Base-by-base conservation (phyloP, 2,797 vertebrate species). In the Danio albolineatus region DNA sequence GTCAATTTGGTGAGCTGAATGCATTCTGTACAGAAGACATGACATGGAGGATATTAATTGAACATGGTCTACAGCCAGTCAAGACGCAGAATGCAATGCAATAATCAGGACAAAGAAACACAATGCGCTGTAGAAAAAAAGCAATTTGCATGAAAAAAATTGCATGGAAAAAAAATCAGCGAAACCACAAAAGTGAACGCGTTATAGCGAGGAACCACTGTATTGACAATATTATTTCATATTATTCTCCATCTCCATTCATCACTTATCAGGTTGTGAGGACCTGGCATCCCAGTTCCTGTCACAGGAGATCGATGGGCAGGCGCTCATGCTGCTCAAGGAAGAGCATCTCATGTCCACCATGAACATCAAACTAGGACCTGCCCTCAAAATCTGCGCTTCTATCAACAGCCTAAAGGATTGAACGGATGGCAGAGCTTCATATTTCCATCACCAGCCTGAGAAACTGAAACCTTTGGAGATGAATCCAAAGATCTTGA, bases 351-450 rank as follows among this genome's bases (percentile, higher is more conserved):
- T 99, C 73, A 99, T 99, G 95, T 97, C 96, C 89, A 97, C 98
- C 89, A 99, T 99, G 98, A 99, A 99, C 88, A 99, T 99, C 91
- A 99, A 99, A 91, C 93, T 99, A 83, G 98, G 98, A 70, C 98
- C 98, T 0, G 98, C 98, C 6, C 93, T 99, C 59, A 99, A 99
- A 93, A 99, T 99, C 88, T 99, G 98, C 86, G 98, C 98, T 86
- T 97, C 96, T 75, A 99, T 99, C 92, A 98, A 99, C 90, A 96
- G 93, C 72, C 90, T 99, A 87, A 98, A 96, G 79, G 97, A 99
- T 62, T 99, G 85, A 97, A 57, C 19, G 28, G 13, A 43, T 9
- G 8, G 43, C 19, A 8, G 13, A 67, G 51, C 41, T 77, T 77
- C 48, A 77, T 59, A 57, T 36, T 77, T 59, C 12, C 6, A 7